Evolutionary conservation across 2,888 invertebrate species (phyloP), one percentile per base, ranked within the genome.

Genomic region (Amiota mariae): DNA sequence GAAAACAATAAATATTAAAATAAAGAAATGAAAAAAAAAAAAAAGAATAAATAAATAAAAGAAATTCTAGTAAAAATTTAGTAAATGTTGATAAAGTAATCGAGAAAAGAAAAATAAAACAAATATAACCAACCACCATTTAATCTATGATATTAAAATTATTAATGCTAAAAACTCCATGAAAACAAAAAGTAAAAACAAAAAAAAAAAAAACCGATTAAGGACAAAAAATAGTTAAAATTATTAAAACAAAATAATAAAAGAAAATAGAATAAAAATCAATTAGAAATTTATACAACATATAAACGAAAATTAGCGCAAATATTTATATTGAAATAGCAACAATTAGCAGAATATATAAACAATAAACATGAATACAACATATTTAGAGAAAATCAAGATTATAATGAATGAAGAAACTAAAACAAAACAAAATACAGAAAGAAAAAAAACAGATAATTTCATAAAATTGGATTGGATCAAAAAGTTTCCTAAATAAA

Each of bases 331-430:
- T 54, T 54, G 12, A 54, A 54, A 54, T n/a, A 54, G n/a, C 3
- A 54, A 54, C 12, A 54, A 54, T 54, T 54, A 54, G 54, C 54
- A n/a, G n/a, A 54, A 54, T n/a, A 54, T 54, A 8, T n/a, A 54
- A 12, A 54, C 13, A 54, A n/a, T n/a, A 54, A 54, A 54, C 54
- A n/a, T 54, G 12, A 54, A 54, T n/a, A n/a, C n/a, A n/a, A n/a
- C n/a, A 54, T 12, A 54, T n/a, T 54, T 54, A n/a, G n/a, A 36
- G 36, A 36, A 36, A 36, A 36, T 36, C 36, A 36, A 36, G 6
- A 36, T 36, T 36, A 36, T 36, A 36, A 36, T 36, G 3, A 36
- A 4, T 2, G 2, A 36, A 6, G 36, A 46, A 64, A 47, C 1
- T 47, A 13, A 15, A 46, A n/a, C 63, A 46, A 63, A 36, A 36